phyloP scores from a whole-genome alignment of 2,888 invertebrate species.

The Gastracanthus pulcherrimus region DNA sequence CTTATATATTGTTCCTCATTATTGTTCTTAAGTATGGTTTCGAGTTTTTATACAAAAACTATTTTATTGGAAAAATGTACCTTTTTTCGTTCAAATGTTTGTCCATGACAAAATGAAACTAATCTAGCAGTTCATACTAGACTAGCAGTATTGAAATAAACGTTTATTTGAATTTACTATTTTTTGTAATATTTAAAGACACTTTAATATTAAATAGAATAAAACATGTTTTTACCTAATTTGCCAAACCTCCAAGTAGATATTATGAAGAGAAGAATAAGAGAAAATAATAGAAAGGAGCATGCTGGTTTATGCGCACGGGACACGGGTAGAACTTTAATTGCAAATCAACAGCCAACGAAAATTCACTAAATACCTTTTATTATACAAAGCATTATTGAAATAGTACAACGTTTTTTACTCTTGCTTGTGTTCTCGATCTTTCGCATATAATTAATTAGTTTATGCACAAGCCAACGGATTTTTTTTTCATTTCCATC shows the following conservation, averaged over 20 bases:
- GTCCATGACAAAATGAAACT: too few species aligned
- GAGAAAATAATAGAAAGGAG: background rate
- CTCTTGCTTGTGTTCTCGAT: constrained; percentile 16
- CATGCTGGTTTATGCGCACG: background rate
- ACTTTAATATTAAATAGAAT: too few species aligned
- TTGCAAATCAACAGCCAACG: constrained; percentile 9
- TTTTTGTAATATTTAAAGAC: too few species aligned
- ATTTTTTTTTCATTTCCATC: constrained; percentile 18
- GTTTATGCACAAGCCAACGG: constrained; percentile 45
- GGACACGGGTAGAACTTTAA: background rate
- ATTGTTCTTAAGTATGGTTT: too few species aligned
- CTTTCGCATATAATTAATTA: constrained; percentile 48
- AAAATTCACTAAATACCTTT: constrained; percentile 70
- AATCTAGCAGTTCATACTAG: too few species aligned
- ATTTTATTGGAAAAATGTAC: too few species aligned
- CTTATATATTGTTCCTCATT: too few species aligned
- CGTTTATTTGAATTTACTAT: too few species aligned
- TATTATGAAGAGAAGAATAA: background rate
- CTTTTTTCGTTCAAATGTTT: too few species aligned
- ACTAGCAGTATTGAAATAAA: too few species aligned
- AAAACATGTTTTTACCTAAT: background rate
- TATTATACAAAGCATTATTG: constrained; percentile 77
- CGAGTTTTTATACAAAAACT: too few species aligned
- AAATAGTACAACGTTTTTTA: constrained; percentile 71
- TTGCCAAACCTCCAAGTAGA: background rate